Evolutionary conservation across 2,113 vertebrate genomes (phyloP).

Genomic region (Aplodontia rufa): DNA sequence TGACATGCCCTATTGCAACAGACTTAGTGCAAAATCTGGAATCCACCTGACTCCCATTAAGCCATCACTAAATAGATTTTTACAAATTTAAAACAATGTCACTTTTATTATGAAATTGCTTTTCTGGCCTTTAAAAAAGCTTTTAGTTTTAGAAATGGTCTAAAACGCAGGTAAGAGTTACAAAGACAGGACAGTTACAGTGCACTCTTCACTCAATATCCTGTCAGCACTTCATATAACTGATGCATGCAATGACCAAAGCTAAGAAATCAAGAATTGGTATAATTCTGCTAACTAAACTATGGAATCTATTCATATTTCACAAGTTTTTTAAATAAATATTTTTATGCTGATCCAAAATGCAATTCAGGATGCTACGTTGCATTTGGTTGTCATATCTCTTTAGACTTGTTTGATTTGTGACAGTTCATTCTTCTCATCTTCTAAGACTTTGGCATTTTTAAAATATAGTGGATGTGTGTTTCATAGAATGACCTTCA

Average conservation of each 20-base stretch:
- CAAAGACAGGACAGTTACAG: not conserved
- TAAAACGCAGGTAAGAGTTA: not conserved
- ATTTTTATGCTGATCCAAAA: not conserved
- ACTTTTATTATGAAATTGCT: not conserved
- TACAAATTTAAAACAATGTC: not conserved
- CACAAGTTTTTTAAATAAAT: not conserved
- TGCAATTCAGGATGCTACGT: not conserved
- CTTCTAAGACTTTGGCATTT: not conserved
- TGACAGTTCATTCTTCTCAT: not conserved
- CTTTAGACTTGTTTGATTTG: not conserved
- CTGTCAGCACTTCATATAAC: not conserved
- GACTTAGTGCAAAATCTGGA: not conserved
- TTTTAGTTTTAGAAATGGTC: not conserved
- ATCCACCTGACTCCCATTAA: not conserved
- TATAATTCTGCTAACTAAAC: not conserved
- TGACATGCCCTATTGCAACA: not conserved
- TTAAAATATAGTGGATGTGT: not conserved
- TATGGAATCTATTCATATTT: not conserved
- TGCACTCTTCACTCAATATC: not conserved
- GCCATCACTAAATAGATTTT: not conserved
- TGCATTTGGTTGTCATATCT: not conserved
- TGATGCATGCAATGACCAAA: not conserved
- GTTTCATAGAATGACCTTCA: not conserved
- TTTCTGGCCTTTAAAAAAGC: not conserved
- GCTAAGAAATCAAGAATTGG: not conserved